These are phyloP conservation scores for Calcarius ornatus DNA, from an alignment of 2,113 vertebrate species.

Conservation along the genomic window DNA sequence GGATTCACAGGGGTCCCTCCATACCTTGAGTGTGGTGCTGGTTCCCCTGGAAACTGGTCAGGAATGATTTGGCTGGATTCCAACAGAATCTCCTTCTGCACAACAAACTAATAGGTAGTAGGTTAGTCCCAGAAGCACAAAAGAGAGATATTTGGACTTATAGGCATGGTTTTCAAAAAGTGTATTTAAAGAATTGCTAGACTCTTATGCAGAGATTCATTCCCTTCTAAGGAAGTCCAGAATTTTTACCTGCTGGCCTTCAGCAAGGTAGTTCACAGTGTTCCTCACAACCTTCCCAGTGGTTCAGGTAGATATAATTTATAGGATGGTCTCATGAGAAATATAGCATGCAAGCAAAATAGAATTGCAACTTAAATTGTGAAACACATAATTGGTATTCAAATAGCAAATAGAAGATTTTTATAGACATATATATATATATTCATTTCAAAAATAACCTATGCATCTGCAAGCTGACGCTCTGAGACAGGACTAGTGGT, in stretches of 20 bases:
- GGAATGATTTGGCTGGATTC: not conserved
- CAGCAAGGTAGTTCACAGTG: not conserved
- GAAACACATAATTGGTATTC: not conserved
- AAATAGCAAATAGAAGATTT: not conserved
- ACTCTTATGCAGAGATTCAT: not conserved
- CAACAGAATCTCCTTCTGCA: not conserved
- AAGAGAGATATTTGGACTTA: not conserved
- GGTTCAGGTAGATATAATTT: not conserved
- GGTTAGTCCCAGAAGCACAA: not conserved
- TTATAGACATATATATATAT: not conserved
- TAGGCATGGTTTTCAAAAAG: not conserved
- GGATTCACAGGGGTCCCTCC: not conserved
- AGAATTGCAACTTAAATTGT: not conserved
- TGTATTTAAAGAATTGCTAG: not conserved
- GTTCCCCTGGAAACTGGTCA: not conserved
- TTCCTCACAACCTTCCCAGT: not conserved
- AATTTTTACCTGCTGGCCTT: not conserved
- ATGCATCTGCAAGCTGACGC: not conserved
- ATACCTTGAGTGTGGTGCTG: not conserved
- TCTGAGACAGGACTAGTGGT: not conserved
- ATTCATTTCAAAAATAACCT: not conserved
- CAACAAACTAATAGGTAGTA: not conserved
- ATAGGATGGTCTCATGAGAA: not conserved
- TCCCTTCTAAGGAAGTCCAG: not conserved
- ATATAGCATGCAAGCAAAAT: not conserved